Evolutionary conservation across 2,888 invertebrate species (phyloP), one percentile per base, ranked within the genome.

Genomic region (Ellobium chinense): DNA sequence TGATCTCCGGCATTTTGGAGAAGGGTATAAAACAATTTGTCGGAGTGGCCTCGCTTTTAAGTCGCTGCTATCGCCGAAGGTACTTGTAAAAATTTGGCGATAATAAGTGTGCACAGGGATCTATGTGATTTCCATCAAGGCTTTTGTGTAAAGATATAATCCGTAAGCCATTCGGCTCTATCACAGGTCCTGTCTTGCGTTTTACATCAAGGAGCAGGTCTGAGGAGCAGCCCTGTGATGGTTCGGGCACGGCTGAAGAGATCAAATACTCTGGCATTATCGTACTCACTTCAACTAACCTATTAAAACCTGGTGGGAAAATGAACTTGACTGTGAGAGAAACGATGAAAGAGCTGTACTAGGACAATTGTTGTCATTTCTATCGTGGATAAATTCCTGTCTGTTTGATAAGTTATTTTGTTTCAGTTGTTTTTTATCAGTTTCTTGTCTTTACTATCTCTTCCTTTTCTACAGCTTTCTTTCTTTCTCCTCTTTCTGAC

Each of bases 261-360:
- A 69, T 69, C 69, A 69, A 69, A 69, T 69, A 9, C 29, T 54
- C 54, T 31, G 12, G 54, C 29, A 54, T 27, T 69, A 69, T 54
- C 54, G 69, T 54, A 69, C 69, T 54, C 31, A 31, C 69, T 69
- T 69, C 69, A 69, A 31, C 69, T 21, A 24, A n/a, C n/a, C 54
- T 29, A 18, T 24, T 69, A 37, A 12, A 37, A 14, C 3, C 37
- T 66, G 37, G 66, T 36, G 37, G 4, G 46, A 46, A 46, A 18
- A 46, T 46, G 18, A 46, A 12, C 46, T 12, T 46, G 9, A 46
- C 18, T 46, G 46, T 46, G 46, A 46, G 46, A 46, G 46, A 46
- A 46, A 7, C 7, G 46, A 18, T 46, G 18, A 7, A 46, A 46
- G n/a, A n/a, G n/a, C n/a, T n/a, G n/a, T n/a, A n/a, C n/a, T n/a